A percentile compares a stretch with the other conserved stretches of the same genome.
Evolutionary conservation across 2,888 invertebrate genomes (phyloP).

Genomic region (Drosophila antonietae): DNA sequence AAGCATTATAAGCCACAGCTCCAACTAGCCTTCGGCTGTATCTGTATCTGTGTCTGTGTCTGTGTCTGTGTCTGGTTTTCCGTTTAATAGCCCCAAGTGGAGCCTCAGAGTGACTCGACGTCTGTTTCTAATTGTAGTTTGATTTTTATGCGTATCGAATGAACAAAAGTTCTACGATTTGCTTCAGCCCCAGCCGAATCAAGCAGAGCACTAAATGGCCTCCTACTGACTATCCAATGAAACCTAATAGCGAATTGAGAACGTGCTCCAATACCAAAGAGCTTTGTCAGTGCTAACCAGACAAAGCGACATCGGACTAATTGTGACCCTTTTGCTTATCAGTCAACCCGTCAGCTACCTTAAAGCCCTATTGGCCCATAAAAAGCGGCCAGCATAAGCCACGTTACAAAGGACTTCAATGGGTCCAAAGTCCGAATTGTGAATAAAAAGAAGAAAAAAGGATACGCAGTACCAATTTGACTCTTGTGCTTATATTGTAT

Average conservation of each 20-base stretch:
- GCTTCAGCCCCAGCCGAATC: constrained; percentile 7
- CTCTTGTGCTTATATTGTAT: constrained; percentile 3
- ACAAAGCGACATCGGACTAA: constrained; percentile 58
- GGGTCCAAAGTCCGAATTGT: background rate
- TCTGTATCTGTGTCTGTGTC: constrained; percentile 17
- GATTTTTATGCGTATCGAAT: constrained; percentile 78
- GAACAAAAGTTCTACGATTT: constrained; percentile 41
- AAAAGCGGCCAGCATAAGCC: constrained; percentile 23
- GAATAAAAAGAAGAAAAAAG: background rate
- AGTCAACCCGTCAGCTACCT: constrained; percentile 24
- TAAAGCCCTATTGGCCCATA: constrained; percentile 19
- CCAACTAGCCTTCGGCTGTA: constrained; percentile 3
- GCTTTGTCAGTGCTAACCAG: constrained; percentile 40
- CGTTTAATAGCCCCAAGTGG: constrained; percentile 56
- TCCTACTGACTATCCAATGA: constrained; percentile 40
- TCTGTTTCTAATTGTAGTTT: constrained; percentile 77
- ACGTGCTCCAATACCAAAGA: constrained; percentile 69
- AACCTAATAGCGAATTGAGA: constrained; percentile 61
- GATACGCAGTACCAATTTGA: background rate
- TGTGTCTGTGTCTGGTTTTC: constrained; percentile 22
- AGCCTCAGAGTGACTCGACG: constrained; percentile 30
- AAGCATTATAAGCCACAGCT: constrained; percentile 50
- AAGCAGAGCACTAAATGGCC: constrained; percentile 20
- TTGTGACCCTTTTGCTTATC: constrained; percentile 70
- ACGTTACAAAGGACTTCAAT: constrained; percentile 15